phyloP scores from a whole-genome alignment of 2,888 invertebrate species.

The Malthinus seriepunctatus region DNA sequence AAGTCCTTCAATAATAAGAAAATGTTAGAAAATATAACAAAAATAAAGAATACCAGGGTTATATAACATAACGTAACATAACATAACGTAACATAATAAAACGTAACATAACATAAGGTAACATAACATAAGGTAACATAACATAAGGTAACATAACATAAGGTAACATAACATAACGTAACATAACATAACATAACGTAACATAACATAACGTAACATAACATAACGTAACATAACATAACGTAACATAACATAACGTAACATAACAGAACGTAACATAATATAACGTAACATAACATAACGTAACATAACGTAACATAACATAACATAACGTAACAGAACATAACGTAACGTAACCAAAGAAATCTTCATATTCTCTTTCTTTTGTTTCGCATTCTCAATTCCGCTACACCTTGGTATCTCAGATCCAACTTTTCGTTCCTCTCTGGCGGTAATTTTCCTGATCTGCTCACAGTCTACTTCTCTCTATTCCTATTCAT shows the following conservation, averaged over 20 bases:
- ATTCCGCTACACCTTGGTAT: too few relatives aligned
- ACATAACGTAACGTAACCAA: neutral
- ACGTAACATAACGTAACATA: neutral
- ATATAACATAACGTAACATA: neutral
- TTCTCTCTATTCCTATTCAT: too few relatives aligned
- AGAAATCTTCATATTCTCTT: too few relatives aligned
- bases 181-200: neutral
- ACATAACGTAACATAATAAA: neutral
- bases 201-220: neutral
- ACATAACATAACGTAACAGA: too few relatives aligned
- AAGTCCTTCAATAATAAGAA: too few relatives aligned
- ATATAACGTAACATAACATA: neutral
- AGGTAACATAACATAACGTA: neutral
- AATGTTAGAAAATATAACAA: neutral
- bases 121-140: neutral
- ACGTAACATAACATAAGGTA: neutral
- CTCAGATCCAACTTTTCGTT: too few relatives aligned
- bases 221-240: neutral
- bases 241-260: neutral
- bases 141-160: neutral
- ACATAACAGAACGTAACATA: too few relatives aligned
- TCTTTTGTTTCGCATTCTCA: too few relatives aligned
- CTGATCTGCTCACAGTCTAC: too few relatives aligned
- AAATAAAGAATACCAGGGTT: neutral
- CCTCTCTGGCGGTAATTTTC: too few relatives aligned